These are phyloP conservation scores for Glossophaga mutica DNA, from an alignment of 2,797 vertebrate species.

Conservation along the genomic window DNA sequence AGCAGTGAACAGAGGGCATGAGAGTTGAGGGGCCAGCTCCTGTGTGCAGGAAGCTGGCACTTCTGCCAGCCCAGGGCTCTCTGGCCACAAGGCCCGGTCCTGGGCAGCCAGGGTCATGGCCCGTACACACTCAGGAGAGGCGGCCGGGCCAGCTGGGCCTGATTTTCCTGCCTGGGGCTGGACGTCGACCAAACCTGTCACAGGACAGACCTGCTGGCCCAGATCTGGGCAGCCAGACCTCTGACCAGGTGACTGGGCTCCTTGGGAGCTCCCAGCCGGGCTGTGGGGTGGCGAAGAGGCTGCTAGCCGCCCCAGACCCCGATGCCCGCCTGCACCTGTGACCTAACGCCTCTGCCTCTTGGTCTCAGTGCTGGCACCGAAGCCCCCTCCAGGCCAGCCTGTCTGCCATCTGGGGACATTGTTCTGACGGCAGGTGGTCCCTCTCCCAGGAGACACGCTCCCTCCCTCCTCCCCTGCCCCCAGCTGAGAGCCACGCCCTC, in stretches of 20 bases:
- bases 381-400: rapidly evolving
- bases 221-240: rapidly evolving
- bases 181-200: background rate
- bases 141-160: rapidly evolving
- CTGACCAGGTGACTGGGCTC: background rate
- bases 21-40: background rate
- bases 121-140: background rate
- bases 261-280: background rate
- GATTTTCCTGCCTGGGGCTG: background rate
- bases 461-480: too few species aligned
- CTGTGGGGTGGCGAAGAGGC: background rate
- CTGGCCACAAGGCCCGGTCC: background rate
- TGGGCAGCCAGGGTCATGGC: rapidly evolving
- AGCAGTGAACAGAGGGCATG: background rate
- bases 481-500: background rate
- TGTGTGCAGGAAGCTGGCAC: background rate
- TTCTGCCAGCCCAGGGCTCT: background rate
- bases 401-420: background rate
- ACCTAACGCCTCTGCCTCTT: rapidly evolving
- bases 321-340: background rate
- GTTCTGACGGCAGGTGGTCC: rapidly evolving
- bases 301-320: background rate
- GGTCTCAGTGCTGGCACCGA: rapidly evolving
- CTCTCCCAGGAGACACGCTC: background rate
- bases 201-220: background rate